Base-by-base conservation (phyloP, 2,797 vertebrate species). In the Spheniscus humboldti region DNA sequence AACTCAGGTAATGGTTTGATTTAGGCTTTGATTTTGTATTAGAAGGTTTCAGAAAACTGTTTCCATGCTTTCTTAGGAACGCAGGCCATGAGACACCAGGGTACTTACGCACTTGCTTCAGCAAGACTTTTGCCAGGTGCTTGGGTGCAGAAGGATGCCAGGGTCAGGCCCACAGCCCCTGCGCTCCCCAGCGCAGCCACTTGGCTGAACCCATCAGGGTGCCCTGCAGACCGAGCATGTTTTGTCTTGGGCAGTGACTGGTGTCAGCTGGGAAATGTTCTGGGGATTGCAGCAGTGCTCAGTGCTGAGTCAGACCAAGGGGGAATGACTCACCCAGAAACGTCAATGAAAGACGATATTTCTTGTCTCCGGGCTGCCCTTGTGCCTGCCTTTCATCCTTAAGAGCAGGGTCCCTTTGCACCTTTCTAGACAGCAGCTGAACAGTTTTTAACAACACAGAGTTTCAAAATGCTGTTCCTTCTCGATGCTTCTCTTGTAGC, bases 241-340 rank as follows among this genome's bases (percentile, higher is more conserved):
- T 63, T 80, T 64, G 48, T 28, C 83, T 62, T 18, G 68, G 76
- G 55, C 59, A 76, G 72, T 7, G 76, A 25, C 82, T 72, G 75
- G 33, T 68, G 52, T 13, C 79, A 76, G 41, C 64, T 31, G 74
- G 55, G 53, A 90, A 69, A 33, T 67, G 60, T 55, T 89, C 75
- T 85, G 57, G 78, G 60, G 22, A 93, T 67, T 2, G 19, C 11
- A 0, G 37, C 45, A 86, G 37, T 0, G 2, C 88, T 64, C 10
- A 2, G 85, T 66, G 86, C 72, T 81, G 52, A 85, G 63, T 88
- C 84, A 92, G 81, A 43, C 18, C 2, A 0, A 82, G 78, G 52
- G 74, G 76, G 69, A 81, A 39, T 90, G 90, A 96, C 90, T 96
- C 75, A 96, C 45, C 66, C 48, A 89, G 52, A 74, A 92, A 60